Conservation (phyloP, 2,888 invertebrate genomes). For the Philhelius pedissequus region DNA sequence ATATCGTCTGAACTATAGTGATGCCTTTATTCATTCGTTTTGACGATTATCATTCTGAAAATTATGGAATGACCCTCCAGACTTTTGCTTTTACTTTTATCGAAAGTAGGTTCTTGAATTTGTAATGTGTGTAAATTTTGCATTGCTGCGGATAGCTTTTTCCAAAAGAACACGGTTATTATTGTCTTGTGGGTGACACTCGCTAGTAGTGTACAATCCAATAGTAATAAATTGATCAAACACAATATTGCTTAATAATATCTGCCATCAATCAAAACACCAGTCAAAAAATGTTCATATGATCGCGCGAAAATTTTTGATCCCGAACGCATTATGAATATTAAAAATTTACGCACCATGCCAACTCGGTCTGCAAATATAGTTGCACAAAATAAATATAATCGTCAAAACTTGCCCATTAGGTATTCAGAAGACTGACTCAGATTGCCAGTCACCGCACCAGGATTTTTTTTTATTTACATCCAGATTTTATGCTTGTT, state of each 20-base stretch:
- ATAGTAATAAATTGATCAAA: not conserved
- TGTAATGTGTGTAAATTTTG: no score
- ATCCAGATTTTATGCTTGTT: not conserved
- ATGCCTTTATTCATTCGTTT: no score
- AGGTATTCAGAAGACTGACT: not conserved
- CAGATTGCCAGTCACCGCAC: not conserved
- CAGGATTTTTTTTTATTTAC: not conserved
- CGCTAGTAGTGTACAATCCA: not conserved
- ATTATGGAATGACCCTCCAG: no score
- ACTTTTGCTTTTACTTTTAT: no score
- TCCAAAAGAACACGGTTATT: no score
- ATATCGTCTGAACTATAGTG: no score
- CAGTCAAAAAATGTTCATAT: slow-evolving; percentile 13
- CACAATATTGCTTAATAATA: not conserved
- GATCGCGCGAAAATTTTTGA: slow-evolving; percentile 57
- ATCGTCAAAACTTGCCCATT: not conserved
- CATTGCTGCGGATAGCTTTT: no score
- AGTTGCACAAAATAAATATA: not conserved
- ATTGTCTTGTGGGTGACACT: no score
- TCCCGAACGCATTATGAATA: slow-evolving; percentile 54
- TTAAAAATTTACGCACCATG: slow-evolving; percentile 7
- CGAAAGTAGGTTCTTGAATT: no score
- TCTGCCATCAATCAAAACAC: slow-evolving; percentile 48
- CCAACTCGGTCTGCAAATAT: not conserved
- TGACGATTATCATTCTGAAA: no score